Conservation (phyloP, 2,888 invertebrate species). For the Philereme vetulata region DNA sequence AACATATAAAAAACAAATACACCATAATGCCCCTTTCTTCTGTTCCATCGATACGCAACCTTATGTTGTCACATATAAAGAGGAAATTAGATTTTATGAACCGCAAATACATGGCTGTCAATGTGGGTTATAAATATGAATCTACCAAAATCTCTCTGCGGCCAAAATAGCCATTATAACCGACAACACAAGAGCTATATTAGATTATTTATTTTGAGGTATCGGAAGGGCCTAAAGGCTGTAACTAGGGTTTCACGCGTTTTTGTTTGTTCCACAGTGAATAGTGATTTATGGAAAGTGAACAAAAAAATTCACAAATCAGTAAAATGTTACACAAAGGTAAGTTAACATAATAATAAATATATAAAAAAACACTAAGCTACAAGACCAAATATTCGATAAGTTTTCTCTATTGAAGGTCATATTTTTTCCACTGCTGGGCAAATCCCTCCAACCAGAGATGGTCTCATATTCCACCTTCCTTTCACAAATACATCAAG, state of each 20-base stretch:
- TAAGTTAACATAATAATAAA: too few species aligned
- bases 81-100: slow-evolving; percentile 7
- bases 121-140: slow-evolving; percentile 49
- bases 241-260: slow-evolving; percentile 34
- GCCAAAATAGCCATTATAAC: slow-evolving; percentile 34
- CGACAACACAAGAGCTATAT: slow-evolving; percentile 32
- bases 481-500: too few species aligned
- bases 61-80: slow-evolving; percentile 18
- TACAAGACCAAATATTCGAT: too few species aligned
- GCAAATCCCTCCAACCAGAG: too few species aligned
- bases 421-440: too few species aligned
- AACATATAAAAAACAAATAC: slow-evolving; percentile 47
- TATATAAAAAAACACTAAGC: too few species aligned
- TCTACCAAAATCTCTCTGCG: slow-evolving; percentile 42
- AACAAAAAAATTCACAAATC: slow-evolving; percentile 9
- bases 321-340: background rate
- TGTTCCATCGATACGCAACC: slow-evolving; percentile 6
- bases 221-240: slow-evolving; percentile 31
- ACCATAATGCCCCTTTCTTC: slow-evolving; percentile 22
- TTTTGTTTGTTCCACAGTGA: slow-evolving; percentile 32
- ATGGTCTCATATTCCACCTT: too few species aligned
- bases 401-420: too few species aligned
- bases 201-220: slow-evolving; percentile 29
- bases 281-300: slow-evolving; percentile 30
- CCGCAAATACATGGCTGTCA: slow-evolving; percentile 35